Conservation (phyloP, 1,140 invertebrate species). For the Uloborus diversus region DNA sequence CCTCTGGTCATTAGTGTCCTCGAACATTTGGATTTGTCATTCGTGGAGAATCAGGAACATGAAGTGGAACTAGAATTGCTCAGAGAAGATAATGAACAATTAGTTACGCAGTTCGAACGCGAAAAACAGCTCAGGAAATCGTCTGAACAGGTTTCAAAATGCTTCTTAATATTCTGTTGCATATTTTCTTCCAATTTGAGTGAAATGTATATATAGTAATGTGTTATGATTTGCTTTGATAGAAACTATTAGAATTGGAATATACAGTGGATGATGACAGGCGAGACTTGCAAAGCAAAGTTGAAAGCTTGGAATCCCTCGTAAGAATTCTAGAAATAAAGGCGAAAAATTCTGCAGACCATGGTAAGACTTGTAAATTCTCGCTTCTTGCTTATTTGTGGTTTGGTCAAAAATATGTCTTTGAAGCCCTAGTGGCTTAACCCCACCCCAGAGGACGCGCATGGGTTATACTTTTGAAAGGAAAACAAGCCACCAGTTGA, state of each 20-base stretch:
- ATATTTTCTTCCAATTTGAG: neutral
- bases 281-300: conserved; percentile 87
- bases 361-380: conserved; percentile 71
- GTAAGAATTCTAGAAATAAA: conserved; percentile 98
- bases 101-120: conserved; percentile 98
- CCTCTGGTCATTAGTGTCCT: conserved; percentile 96
- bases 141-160: conserved; percentile 72
- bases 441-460: too few relatives aligned
- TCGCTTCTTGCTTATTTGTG: too few relatives aligned
- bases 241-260: conserved; percentile 95
- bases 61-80: conserved; percentile 96
- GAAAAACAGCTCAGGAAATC: conserved; percentile 95
- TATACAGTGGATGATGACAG: conserved; percentile 93
- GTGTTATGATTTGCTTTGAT: conserved; percentile 30
- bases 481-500: too few relatives aligned
- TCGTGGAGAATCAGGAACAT: conserved; percentile 96
- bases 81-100: conserved; percentile 98
- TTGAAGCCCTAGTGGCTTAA: too few relatives aligned
- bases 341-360: conserved; percentile 96
- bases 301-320: conserved; percentile 96
- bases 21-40: conserved; percentile 94
- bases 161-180: neutral
- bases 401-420: too few relatives aligned
- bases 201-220: neutral
- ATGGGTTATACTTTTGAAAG: too few relatives aligned